Conservation (phyloP, 2,113 vertebrate genomes). For the Myiopsitta monachus region DNA sequence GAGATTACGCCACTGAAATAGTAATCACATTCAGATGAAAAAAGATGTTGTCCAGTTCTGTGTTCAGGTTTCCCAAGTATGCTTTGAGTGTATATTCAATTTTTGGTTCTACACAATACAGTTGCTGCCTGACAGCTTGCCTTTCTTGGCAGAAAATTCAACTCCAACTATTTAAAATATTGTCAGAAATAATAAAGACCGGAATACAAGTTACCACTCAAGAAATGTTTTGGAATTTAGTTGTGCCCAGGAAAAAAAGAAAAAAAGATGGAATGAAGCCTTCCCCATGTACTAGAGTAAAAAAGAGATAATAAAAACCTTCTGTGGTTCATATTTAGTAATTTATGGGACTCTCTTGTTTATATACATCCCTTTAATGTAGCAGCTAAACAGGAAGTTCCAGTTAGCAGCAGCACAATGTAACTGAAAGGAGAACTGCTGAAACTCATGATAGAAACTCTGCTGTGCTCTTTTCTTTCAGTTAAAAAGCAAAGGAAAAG, state of each 20-base stretch:
- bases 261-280: background rate
- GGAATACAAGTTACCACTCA: background rate
- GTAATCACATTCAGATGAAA: constrained; percentile 71
- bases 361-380: constrained; percentile 6
- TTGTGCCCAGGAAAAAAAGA: background rate
- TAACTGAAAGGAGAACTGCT: background rate
- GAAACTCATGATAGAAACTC: background rate
- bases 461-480: rapidly evolving
- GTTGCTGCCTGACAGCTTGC: background rate
- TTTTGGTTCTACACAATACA: background rate
- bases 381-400: constrained; percentile 37
- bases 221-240: constrained; percentile 45
- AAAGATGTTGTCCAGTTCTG: background rate
- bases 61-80: constrained; percentile 12
- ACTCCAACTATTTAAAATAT: constrained; percentile 50
- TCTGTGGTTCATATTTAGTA: constrained; percentile 19
- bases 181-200: constrained; percentile 61
- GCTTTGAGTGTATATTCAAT: background rate
- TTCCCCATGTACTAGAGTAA: background rate
- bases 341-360: constrained; percentile 18
- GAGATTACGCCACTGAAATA: constrained; percentile 42
- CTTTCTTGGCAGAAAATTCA: constrained; percentile 25
- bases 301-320: constrained; percentile 66
- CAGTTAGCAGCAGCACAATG: background rate
- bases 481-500: background rate